Evolutionary conservation across 2,797 vertebrate genomes (phyloP).

Genomic region (Lacerta agilis): DNA sequence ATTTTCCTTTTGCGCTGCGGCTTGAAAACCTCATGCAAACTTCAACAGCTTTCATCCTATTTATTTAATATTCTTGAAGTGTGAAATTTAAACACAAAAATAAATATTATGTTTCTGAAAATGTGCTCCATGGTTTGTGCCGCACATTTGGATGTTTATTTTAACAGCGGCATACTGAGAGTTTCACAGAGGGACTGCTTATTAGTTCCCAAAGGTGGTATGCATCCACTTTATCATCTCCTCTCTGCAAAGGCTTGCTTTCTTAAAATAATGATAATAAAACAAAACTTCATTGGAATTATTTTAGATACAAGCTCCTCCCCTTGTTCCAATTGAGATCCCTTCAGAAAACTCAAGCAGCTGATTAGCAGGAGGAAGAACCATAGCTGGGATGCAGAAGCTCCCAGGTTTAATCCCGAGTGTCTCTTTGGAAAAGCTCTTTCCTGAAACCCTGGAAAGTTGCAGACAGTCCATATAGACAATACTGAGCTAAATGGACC

Average conservation of each 20-base stretch:
- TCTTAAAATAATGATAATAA: background rate
- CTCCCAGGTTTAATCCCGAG: too few relatives aligned
- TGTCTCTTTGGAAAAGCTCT: background rate
- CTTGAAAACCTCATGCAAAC: background rate
- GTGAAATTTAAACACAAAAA: constrained; percentile 63
- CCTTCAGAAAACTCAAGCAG: background rate
- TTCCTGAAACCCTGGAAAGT: too few relatives aligned
- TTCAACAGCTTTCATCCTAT: constrained; percentile 55
- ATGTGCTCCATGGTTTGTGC: constrained; percentile 37
- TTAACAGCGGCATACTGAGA: constrained; percentile 52
- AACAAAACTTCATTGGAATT: constrained; percentile 37
- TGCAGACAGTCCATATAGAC: too few relatives aligned
- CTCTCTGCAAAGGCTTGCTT: constrained; percentile 46
- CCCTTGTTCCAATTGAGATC: background rate
- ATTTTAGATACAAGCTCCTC: constrained; percentile 10
- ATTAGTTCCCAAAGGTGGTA: constrained; percentile 33
- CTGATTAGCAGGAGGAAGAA: background rate
- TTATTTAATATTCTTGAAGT: constrained; percentile 67
- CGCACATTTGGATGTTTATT: constrained; percentile 43
- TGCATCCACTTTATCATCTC: constrained; percentile 26
- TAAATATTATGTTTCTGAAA: constrained; percentile 47
- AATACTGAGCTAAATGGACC: too few relatives aligned
- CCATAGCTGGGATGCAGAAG: too few relatives aligned
- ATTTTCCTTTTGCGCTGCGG: constrained; percentile 54
- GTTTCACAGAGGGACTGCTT: constrained; percentile 42